Percentiles rank a stretch among this genome's conserved stretches.
These are phyloP conservation scores for Bombyx mandarina DNA, from an alignment of 1,140 invertebrate genomes.

Conservation along the genomic window DNA sequence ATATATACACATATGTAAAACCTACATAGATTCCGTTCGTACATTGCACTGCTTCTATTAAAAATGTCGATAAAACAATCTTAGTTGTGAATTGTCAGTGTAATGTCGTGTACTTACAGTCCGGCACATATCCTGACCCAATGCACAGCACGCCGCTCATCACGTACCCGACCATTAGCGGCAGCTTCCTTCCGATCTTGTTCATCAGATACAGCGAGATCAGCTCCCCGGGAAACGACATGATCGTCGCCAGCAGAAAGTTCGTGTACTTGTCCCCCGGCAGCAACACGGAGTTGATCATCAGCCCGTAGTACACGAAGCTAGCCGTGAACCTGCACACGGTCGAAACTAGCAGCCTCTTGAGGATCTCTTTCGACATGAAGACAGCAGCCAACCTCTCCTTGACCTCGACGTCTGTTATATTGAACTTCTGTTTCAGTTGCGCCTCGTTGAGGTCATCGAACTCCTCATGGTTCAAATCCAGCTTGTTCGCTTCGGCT, in stretches of 20 bases:
- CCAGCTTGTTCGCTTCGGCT: slow-evolving; percentile 74
- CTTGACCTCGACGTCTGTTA: slow-evolving; percentile 36
- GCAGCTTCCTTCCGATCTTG: slow-evolving; percentile 8
- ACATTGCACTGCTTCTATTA: too few relatives aligned
- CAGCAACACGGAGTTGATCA: slow-evolving; percentile 81
- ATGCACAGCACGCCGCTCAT: slow-evolving; percentile 43
- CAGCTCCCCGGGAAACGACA: slow-evolving; percentile 78
- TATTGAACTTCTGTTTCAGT: slow-evolving; percentile 37
- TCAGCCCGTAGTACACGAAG: slow-evolving; percentile 85
- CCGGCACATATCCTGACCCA: slow-evolving; percentile 73
- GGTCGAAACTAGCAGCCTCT: slow-evolving; percentile 38
- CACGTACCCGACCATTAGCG: slow-evolving; percentile 2
- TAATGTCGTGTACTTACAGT: slow-evolving; percentile 28
- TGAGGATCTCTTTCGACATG: slow-evolving; percentile 35
- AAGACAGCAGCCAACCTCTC: slow-evolving; percentile 32
- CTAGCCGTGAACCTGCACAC: slow-evolving; percentile 76
- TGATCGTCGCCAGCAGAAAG: slow-evolving; percentile 76
- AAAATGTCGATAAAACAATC: too few relatives aligned
- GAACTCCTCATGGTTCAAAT: slow-evolving; percentile 30
- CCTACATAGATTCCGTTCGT: too few relatives aligned
- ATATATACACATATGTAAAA: too few relatives aligned
- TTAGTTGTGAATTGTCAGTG: too few relatives aligned
- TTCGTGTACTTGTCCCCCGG: slow-evolving; percentile 79
- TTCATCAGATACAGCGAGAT: slow-evolving; percentile 63
- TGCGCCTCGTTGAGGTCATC: slow-evolving; percentile 27